Conservation (phyloP, 1,140 invertebrate genomes). For the Whitmania pigra region DNA sequence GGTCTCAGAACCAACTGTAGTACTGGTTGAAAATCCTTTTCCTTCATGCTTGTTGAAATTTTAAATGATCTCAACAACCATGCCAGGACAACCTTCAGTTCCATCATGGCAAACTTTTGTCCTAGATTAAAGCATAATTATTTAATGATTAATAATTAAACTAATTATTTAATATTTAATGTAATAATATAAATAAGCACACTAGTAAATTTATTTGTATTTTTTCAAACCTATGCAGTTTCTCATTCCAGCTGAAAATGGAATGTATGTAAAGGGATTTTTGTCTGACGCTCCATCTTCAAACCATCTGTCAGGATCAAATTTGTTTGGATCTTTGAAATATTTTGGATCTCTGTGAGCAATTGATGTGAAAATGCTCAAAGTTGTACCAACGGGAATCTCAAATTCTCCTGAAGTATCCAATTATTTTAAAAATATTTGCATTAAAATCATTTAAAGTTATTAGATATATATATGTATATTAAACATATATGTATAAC, state of each 20-base stretch:
- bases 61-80: conserved; percentile 68
- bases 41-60: conserved; percentile 39
- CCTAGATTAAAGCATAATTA: conserved; percentile 46
- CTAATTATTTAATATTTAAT: too few relatives aligned
- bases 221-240: conserved; percentile 56
- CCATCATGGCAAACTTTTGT: conserved; percentile 73
- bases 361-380: conserved; percentile 26
- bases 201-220: too few relatives aligned
- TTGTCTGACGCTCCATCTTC: conserved; percentile 60
- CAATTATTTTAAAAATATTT: too few relatives aligned
- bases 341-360: conserved; percentile 60
- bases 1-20: conserved; percentile 42
- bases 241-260: conserved; percentile 72
- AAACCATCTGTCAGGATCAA: conserved; percentile 81
- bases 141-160: too few relatives aligned
- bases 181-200: too few relatives aligned
- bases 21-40: conserved; percentile 36
- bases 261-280: conserved; percentile 71
- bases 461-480: too few relatives aligned
- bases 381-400: too few relatives aligned
- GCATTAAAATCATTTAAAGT: too few relatives aligned
- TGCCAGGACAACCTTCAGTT: conserved; percentile 71
- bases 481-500: too few relatives aligned
- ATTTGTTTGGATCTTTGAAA: conserved; percentile 66
- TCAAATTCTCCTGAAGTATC: too few relatives aligned